phyloP scores from a whole-genome alignment of 2,888 invertebrate species.

The Polia nebulosa region DNA sequence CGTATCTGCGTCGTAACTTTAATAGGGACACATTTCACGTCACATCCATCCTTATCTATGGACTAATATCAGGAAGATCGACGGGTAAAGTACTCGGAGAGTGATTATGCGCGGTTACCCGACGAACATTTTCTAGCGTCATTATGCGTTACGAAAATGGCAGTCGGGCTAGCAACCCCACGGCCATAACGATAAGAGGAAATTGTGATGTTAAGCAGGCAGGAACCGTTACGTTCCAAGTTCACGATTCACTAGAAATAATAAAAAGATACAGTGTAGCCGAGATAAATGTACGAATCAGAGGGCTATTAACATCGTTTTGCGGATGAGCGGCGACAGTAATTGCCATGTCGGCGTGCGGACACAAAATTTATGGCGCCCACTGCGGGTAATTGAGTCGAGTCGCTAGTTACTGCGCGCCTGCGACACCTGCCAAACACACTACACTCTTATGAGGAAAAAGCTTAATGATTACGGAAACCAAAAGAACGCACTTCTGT shows the following conservation, averaged over 20 bases:
- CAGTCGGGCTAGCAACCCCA: conserved; percentile 67
- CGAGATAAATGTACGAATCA: conserved; percentile 86
- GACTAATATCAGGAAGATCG: conserved; percentile 63
- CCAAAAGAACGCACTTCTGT: conserved; percentile 41
- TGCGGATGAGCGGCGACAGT: conserved; percentile 90
- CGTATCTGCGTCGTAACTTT: conserved; percentile 59
- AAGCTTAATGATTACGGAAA: conserved; percentile 49
- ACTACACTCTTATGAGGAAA: conserved; percentile 60
- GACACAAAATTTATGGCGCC: conserved; percentile 87
- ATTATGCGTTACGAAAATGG: conserved; percentile 73
- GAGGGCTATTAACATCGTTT: conserved; percentile 89
- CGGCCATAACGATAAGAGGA: conserved; percentile 70
- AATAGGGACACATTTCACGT: conserved; percentile 57
- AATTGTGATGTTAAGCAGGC: conserved; percentile 65
- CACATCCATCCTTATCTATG: conserved; percentile 63
- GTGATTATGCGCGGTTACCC: conserved; percentile 71
- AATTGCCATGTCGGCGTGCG: conserved; percentile 89
- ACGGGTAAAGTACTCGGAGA: conserved; percentile 63
- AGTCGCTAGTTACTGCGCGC: conserved; percentile 75
- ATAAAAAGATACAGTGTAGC: conserved; percentile 79
- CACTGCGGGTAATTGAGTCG: conserved; percentile 86
- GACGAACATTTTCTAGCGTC: conserved; percentile 72
- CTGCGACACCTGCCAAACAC: conserved; percentile 77
- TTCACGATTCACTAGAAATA: conserved; percentile 72
- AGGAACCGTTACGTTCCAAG: conserved; percentile 65